Evolutionary conservation across 2,113 vertebrate species (phyloP).

Genomic region (Isichthys henryi): DNA sequence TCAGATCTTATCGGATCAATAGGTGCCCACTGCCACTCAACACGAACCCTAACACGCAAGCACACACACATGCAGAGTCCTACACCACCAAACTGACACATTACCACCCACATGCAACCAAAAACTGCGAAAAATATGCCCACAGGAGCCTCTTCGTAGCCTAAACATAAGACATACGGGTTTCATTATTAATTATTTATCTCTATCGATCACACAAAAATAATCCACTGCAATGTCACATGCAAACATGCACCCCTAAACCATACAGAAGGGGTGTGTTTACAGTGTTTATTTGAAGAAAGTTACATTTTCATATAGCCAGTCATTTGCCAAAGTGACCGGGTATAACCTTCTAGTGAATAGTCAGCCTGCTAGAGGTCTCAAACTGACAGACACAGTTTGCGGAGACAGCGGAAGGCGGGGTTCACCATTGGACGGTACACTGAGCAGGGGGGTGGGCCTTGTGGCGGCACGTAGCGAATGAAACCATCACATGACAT

Average conservation of each 20-base stretch:
- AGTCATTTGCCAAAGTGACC: not conserved
- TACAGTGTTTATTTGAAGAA: not conserved
- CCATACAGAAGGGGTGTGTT: not conserved
- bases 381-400: not conserved
- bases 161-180: not conserved
- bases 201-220: not conserved
- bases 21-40: not conserved
- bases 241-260: not conserved
- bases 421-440: not conserved
- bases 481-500: conserved; percentile 5
- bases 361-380: not conserved
- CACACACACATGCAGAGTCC: not conserved
- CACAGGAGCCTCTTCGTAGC: not conserved
- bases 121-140: too few species aligned
- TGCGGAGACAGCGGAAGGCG: not conserved
- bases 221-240: not conserved
- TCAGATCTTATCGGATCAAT: conserved; percentile 46
- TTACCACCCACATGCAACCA: not conserved
- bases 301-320: not conserved
- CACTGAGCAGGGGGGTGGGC: not conserved
- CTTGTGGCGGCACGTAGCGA: not conserved
- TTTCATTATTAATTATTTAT: not conserved
- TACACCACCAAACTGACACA: not conserved
- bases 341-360: not conserved
- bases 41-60: not conserved